Base-by-base conservation (phyloP, 2,888 invertebrate genomes). In the Oegoconia quadripuncta region DNA sequence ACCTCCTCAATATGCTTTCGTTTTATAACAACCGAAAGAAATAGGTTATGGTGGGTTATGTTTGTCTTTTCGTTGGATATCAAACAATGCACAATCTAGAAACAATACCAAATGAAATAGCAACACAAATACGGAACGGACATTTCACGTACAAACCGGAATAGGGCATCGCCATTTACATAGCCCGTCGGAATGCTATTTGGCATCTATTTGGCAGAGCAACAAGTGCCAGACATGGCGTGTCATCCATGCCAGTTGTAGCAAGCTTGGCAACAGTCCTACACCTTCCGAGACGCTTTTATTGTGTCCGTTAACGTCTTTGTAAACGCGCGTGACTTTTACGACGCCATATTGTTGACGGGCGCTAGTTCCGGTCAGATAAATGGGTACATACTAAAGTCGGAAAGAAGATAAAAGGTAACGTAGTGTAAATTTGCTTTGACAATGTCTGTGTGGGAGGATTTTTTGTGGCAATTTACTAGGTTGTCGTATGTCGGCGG, bases 271-370 rank as follows among this genome's bases (percentile, higher is more conserved):
- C 46, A 15, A 18, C 39, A 22, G 20, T 35, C 47, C 36, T 42
- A 42, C 44, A 29, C 29, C 29, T 29, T 29, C 29, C 15, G 12
- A 43, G 58, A 58, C 61, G 46, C 42, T 60, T 69, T 76, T 75
- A 76, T 64, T 62, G 58, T 48, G 46, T 48, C 62, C 60, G 67
- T 68, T 69, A 76, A 71, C 58, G 60, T 53, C 60, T 67, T 53
- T 64, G 73, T 73, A 70, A 71, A 68, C 62, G 65, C 50, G 55
- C 51, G 59, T 60, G 55, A 61, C 61, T 61, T 70, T 75, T 69
- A 77, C 67, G 68, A 60, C 41, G 52, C 49, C 48, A 49, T 71
- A 62, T 65, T 59, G 64, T 60, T 59, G 64, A 62, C 64, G 66
- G 59, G 60, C 62, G 52, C 55, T 56, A 62, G 59, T 69, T 66